Percentiles rank a stretch among this genome's conserved stretches.
Evolutionary conservation across 1,140 invertebrate species (phyloP).

Genomic region (Orius laevigatus): DNA sequence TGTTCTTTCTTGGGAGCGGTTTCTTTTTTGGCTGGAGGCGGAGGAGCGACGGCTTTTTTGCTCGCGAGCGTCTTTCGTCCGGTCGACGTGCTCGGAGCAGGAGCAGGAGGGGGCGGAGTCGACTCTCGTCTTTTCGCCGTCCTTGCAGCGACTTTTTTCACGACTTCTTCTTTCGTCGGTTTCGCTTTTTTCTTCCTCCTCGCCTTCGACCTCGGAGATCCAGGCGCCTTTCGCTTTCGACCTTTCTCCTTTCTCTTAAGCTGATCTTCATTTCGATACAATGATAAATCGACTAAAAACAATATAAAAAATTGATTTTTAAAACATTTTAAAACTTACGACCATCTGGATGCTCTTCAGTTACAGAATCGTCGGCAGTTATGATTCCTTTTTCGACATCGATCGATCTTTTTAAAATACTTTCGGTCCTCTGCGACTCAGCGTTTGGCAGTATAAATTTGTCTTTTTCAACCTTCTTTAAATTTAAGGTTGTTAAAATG

Average conservation of each 20-base stretch:
- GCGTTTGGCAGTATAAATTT: conserved; percentile 50
- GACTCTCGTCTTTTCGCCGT: conserved; percentile 2
- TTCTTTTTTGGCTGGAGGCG: conserved; percentile 6
- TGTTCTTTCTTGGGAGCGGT: conserved; percentile 15
- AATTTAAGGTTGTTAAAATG: conserved; percentile 68
- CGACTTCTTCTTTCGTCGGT: conserved; percentile 1
- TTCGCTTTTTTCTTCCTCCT: conserved; percentile 6
- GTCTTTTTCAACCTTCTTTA: conserved; percentile 55
- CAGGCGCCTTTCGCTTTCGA: conserved; percentile 5
- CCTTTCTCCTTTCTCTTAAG: conserved; percentile 36
- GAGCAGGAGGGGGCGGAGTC: neutral
- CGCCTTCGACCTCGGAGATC: neutral
- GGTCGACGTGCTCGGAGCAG: neutral
- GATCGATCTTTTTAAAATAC: conserved; percentile 67
- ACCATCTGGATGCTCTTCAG: conserved; percentile 73
- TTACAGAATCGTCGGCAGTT: conserved; percentile 39
- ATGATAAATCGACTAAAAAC: conserved; percentile 55
- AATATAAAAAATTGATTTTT: conserved; percentile 12
- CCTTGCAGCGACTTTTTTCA: conserved; percentile 1
- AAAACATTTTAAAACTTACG: conserved; percentile 36
- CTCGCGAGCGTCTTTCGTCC: conserved; percentile 1
- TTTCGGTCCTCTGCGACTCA: conserved; percentile 60
- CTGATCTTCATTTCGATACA: conserved; percentile 63
- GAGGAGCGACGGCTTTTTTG: conserved; percentile 8
- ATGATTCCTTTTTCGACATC: conserved; percentile 59